Conservation (phyloP, 1,140 invertebrate species). For the Drosophila subobscura region DNA sequence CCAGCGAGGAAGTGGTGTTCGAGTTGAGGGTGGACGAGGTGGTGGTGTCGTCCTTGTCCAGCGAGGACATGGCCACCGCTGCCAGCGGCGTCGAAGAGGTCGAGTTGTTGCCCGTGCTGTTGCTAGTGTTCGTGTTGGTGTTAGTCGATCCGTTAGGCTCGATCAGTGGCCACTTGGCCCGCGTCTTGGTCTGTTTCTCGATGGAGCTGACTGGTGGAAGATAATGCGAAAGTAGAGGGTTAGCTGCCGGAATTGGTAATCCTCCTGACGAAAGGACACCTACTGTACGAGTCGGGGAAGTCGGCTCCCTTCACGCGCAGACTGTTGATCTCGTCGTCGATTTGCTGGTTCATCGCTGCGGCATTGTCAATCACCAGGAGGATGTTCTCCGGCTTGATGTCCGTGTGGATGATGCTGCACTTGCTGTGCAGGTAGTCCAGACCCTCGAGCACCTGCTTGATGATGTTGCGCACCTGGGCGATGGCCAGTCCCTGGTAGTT, state of each 20-base stretch:
- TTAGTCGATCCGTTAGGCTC: constrained; percentile 75
- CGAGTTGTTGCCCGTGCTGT: constrained; percentile 79
- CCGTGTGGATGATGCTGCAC: constrained; percentile 99
- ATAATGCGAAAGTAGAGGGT: neutral
- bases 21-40: constrained; percentile 79
- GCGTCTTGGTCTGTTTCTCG: constrained; percentile 80
- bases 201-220: constrained; percentile 75
- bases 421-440: constrained; percentile 98
- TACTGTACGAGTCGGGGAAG: constrained; percentile 83
- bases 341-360: constrained; percentile 93
- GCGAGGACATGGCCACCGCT: constrained; percentile 71
- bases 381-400: constrained; percentile 99
- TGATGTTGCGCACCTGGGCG: constrained; percentile 96
- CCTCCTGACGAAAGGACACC: constrained; percentile 16
- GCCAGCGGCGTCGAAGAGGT: constrained; percentile 75
- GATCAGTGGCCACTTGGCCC: constrained; percentile 79
- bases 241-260: neutral
- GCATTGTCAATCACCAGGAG: constrained; percentile 94
- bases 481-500: constrained; percentile 98
- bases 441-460: constrained; percentile 96
- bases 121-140: constrained; percentile 76
- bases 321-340: constrained; percentile 94
- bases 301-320: constrained; percentile 86
- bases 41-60: constrained; percentile 75
- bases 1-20: constrained; percentile 76